Evolutionary conservation across 2,888 invertebrate genomes (phyloP), one percentile per base, ranked within the genome.

Genomic region (Leptopterna dolabrata): DNA sequence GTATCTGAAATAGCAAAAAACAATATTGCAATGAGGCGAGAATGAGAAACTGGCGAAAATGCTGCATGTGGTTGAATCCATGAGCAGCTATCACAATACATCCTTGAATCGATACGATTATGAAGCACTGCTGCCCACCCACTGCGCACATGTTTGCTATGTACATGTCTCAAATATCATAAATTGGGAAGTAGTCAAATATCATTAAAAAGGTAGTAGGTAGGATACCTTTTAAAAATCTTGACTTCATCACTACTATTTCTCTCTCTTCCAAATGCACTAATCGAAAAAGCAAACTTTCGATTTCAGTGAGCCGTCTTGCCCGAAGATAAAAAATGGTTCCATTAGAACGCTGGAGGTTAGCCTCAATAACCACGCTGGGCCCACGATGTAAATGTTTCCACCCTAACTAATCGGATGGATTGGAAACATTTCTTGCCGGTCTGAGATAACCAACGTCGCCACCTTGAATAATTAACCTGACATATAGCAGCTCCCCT

Each of bases 231-330:
- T 36, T 36, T 7, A 7, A 36, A 36, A 36, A 36, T 7, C 36
- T 2, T 36, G 36, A 36, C 51, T 51, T 51, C n/a, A n/a, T 16
- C 14, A 51, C 51, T 9, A 14, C 51, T 45, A 1, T 45, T n/a
- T 51, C n/a, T 6, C 24, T 24, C 27, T 24, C n/a, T n/a, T 9
- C 6, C 27, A 0, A 24, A 24, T 1, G 63, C 0, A 27, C 63
- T 63, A 63, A 63, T 63, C 63, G 63, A 63, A 63, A 63, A 63
- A 63, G 24, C 63, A 63, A 63, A 63, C 63, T 63, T 24, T 63
- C 19, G 63, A 19, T 63, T 11, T 6, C 7, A 27, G 24, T 24
- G 24, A 9, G 63, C 63, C 63, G 63, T 63, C 11, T 63, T 27
- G 63, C 24, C 63, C 47, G 13, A 24, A 2, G 63, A 63, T n/a